Evolutionary conservation across 2,888 invertebrate species (phyloP), one percentile per base, ranked within the genome.

Genomic region (Orgyia antiqua): DNA sequence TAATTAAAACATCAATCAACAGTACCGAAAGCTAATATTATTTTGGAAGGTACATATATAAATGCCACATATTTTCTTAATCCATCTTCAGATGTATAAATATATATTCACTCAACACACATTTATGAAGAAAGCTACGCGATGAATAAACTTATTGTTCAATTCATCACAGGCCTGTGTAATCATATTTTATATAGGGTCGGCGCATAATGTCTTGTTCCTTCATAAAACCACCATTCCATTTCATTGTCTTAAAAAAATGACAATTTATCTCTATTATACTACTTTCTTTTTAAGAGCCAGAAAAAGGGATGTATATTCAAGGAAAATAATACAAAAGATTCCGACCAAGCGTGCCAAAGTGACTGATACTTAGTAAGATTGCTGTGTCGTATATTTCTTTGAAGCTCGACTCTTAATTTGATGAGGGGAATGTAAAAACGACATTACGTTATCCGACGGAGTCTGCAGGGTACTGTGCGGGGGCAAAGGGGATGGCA

Each of bases 401-500:
- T 50, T 69, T 62, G 57, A 58, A 58, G 50, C 53, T 51, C 49
- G 58, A 52, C 61, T 68, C 68, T 74, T 77, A 74, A 77, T 76
- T 75, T 73, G 69, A 76, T 70, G 72, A 72, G 61, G 49, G 51
- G 64, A 66, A 69, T 71, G 72, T 73, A 73, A 75, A 76, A 75
- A 70, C 56, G 65, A 59, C 67, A 61, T 71, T 70, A 69, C 60
- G 61, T 67, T 68, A 71, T 62, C 54, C 42, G 49, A 44, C 52
- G 59, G 53, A 53, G 57, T 37, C 23, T 26, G 35, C 39, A 46
- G 41, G 36, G 45, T 18, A 34, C 12, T 27, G 29, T 20, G 36
- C 31, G 45, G 33, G 21, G 36, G 26, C 31, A 34, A 33, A 25
- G 39, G 38, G 42, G 43, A 40, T 29, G 50, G 50, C 42, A 46